Evolutionary conservation across 2,888 invertebrate genomes (phyloP).

Genomic region (Pristionchus mayeri): DNA sequence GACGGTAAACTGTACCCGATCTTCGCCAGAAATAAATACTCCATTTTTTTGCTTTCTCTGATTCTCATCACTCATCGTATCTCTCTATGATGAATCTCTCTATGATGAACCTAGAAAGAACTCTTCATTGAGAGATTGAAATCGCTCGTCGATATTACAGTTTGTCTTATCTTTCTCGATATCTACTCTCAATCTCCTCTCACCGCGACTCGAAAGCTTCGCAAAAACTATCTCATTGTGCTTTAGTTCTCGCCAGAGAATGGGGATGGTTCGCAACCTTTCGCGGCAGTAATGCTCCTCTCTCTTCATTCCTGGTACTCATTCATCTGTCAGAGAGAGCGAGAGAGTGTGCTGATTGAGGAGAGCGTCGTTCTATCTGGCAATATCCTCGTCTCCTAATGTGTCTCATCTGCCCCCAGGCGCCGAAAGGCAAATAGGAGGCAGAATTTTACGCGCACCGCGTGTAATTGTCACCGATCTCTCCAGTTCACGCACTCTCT

Average conservation of each 20-base stretch:
- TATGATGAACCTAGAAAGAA: too few species aligned
- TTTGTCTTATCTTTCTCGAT: background rate
- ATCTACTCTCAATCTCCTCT: background rate
- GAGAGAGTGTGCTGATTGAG: background rate
- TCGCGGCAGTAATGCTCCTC: background rate
- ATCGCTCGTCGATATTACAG: too few species aligned
- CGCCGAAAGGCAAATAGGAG: background rate
- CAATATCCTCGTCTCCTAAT: slow-evolving; percentile 21
- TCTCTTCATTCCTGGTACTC: background rate
- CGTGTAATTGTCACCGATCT: background rate
- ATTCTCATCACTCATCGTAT: too few species aligned
- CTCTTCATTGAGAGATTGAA: too few species aligned
- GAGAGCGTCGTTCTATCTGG: background rate
- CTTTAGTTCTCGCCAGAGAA: background rate
- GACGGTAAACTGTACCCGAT: too few species aligned
- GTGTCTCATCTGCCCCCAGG: slow-evolving; percentile 11
- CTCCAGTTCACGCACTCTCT: background rate
- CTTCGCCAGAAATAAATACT: background rate
- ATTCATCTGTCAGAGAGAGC: background rate
- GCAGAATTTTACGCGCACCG: too few species aligned
- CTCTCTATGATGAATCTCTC: too few species aligned
- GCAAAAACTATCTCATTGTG: background rate
- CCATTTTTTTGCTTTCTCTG: background rate
- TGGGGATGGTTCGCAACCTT: background rate
- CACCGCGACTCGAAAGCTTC: background rate